Evolutionary conservation across 2,113 vertebrate genomes (phyloP).

Genomic region (Hirundichthys speculiger): DNA sequence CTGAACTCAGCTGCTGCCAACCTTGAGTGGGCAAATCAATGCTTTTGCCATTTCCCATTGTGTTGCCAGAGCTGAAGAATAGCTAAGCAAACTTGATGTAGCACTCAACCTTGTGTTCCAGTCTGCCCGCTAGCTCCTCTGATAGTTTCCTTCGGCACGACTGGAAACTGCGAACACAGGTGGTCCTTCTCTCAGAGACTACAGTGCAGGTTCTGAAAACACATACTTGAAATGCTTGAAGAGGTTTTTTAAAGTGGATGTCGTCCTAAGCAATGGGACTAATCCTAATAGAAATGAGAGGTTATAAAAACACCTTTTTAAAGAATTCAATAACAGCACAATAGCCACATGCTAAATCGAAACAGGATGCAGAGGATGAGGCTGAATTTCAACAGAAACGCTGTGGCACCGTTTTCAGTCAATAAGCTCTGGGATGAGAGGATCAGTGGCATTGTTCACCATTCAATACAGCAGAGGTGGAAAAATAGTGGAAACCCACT

Average conservation of each 20-base stretch:
- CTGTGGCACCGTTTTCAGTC: slow-evolving; percentile 41
- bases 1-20: slow-evolving; percentile 37
- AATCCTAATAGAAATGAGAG: slow-evolving; percentile 9
- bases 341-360: slow-evolving; percentile 25
- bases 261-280: slow-evolving; percentile 6
- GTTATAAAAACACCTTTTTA: background rate
- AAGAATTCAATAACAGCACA: slow-evolving; percentile 19
- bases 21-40: slow-evolving; percentile 30
- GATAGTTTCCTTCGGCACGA: background rate
- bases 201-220: background rate
- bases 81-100: slow-evolving; percentile 31
- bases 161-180: background rate
- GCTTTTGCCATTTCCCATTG: slow-evolving; percentile 44
- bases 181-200: background rate
- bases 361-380: slow-evolving; percentile 46
- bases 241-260: background rate
- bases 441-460: slow-evolving; percentile 56
- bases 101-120: slow-evolving; percentile 34
- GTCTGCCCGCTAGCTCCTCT: slow-evolving; percentile 12
- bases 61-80: slow-evolving; percentile 62
- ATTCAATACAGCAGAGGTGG: slow-evolving; percentile 44
- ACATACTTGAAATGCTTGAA: background rate
- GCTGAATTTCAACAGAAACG: slow-evolving; percentile 33
- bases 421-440: slow-evolving; percentile 54
- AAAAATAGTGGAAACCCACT: slow-evolving; percentile 46